A percentile compares a stretch with the other conserved stretches of the same genome.
phyloP scores from a whole-genome alignment of 2,113 vertebrate species.

The human (Homo sapiens) region DNA sequence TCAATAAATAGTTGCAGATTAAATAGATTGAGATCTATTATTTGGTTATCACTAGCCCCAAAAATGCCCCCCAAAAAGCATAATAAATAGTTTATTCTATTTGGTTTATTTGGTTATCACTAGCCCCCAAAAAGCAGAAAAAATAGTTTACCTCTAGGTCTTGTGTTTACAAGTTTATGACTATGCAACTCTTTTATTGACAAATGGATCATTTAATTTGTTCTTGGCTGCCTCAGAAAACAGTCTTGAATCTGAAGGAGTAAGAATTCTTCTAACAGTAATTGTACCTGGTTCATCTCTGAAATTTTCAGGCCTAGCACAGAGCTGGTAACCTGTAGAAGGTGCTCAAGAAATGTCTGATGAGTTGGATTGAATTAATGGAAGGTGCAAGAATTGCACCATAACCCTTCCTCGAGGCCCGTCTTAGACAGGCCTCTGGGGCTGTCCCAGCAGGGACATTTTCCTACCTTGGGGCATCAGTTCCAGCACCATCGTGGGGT shows the following conservation, averaged over 20 bases:
- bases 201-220: neutral
- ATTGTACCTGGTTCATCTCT: neutral
- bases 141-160: neutral
- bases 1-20: neutral
- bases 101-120: neutral
- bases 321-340: neutral
- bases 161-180: neutral
- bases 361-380: neutral
- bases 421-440: neutral
- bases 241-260: neutral
- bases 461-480: constrained; percentile 90
- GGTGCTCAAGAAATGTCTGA: neutral
- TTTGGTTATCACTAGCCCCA: neutral
- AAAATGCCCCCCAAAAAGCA: neutral
- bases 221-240: neutral
- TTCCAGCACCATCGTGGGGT: constrained; percentile 89
- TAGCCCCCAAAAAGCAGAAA: neutral
- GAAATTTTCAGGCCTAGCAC: neutral
- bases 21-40: neutral
- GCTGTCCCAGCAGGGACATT: neutral
- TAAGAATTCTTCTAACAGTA: neutral
- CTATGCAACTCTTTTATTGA: neutral
- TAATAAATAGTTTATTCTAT: neutral
- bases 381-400: neutral
- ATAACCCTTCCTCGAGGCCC: neutral